phyloP scores from a whole-genome alignment of 1,140 invertebrate genomes.

The Melanaphis sacchari region DNA sequence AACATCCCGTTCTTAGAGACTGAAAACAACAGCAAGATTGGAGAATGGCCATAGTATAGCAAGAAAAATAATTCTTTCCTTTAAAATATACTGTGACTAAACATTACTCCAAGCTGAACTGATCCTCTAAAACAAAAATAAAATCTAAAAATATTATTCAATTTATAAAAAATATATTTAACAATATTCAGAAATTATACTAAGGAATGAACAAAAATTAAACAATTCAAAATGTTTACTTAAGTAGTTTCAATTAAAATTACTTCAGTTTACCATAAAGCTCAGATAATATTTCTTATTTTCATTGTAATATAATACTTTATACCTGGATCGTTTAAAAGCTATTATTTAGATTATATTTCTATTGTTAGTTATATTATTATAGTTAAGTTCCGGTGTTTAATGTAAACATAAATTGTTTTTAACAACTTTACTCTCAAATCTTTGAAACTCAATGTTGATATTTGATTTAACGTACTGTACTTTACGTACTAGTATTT shows the following conservation, averaged over 20 bases:
- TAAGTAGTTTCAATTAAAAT: background rate
- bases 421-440: background rate
- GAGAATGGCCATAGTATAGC: constrained; percentile 74
- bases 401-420: background rate
- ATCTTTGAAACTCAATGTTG: background rate
- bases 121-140: constrained; percentile 34
- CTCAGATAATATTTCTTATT: background rate
- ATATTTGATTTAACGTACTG: background rate
- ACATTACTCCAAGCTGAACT: background rate
- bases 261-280: background rate
- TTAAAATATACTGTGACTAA: background rate
- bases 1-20: constrained; percentile 78
- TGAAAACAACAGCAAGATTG: constrained; percentile 84
- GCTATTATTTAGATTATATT: background rate
- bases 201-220: background rate
- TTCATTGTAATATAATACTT: background rate
- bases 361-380: background rate
- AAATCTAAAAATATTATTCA: background rate
- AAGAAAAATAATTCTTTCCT: background rate
- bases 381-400: background rate
- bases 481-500: too few relatives aligned
- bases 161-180: background rate
- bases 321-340: background rate
- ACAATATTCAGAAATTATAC: background rate
- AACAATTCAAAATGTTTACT: background rate